Conservation (phyloP, 2,797 vertebrate species). For the Hafferia zeledoni region DNA sequence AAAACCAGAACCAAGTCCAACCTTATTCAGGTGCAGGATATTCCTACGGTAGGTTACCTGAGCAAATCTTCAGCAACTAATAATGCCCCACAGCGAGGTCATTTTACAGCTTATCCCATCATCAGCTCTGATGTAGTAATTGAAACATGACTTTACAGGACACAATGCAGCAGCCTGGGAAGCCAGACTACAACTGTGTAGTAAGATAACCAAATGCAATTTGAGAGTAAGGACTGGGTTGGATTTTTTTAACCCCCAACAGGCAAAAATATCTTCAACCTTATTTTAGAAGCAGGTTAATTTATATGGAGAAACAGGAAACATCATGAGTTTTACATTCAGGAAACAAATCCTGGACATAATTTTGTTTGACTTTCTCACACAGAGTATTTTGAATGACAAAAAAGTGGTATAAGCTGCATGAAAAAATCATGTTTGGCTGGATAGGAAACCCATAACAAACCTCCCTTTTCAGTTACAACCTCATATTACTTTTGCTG, state of each 20-base stretch:
- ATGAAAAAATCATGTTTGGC: accelerated
- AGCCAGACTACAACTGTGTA: not conserved
- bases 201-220: not conserved
- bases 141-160: not conserved
- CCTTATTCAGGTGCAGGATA: not conserved
- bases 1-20: not conserved
- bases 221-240: not conserved
- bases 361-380: not conserved
- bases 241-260: not conserved
- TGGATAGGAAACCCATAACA: not conserved
- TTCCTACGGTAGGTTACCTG: not conserved
- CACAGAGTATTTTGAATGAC: not conserved
- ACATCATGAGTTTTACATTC: not conserved
- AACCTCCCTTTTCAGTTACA: not conserved
- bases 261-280: not conserved
- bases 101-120: not conserved
- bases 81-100: not conserved
- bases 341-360: not conserved
- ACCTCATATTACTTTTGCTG: not conserved
- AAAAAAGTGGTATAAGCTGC: not conserved
- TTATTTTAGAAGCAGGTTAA: not conserved
- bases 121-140: not conserved
- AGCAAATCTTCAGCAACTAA: not conserved
- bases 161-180: not conserved
- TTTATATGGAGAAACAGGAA: not conserved